Evolutionary conservation across 2,797 vertebrate species (phyloP), one percentile per base, ranked within the genome.

Genomic region (Harpagifer antarcticus): DNA sequence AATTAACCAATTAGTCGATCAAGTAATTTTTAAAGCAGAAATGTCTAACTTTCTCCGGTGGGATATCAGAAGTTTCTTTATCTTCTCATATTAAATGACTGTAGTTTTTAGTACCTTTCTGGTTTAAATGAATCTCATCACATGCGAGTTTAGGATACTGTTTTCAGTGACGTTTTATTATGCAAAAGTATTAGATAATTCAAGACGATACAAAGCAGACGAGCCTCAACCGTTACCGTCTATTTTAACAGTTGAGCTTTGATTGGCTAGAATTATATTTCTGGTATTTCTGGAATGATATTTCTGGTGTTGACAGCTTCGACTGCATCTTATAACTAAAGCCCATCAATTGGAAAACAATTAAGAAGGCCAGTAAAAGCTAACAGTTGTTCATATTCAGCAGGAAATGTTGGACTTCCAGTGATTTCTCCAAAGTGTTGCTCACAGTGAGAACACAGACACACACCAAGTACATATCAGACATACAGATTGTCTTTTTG

Each of bases 381-480:
- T 9, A 47, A 19, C 52, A 13, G 17, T 54, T 9, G 2, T 44
- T 37, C 6, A 20, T 14, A 44, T 37, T 48, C 59, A 54, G 27
- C n/a, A 19, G 11, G 42, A 62, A 40, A 37, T 2, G 2, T 5
- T 45, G 23, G 17, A 56, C 13, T 19, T 49, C 9, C 0, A 10
- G 9, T 8, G 19, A 49, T n/a, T 56, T 45, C 27, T 37, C 27
- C 19, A 19, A 56, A 42, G 16, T 11, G 44, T 57, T 75, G 74
- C 78, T 61, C 16, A 14, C 64, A 65, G 2, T 62, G 66, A 60
- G 63, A 78, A 74, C 61, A 60, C 68, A 60, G 0, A 5, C 11
- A 14, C 1, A 7, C 16, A 15, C 12, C 16, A 10, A 5, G 12
- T 44, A 47, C 31, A 16, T 3, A 47, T 13, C 19, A 4, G 14